These are phyloP conservation scores for Elgaria multicarinata DNA, from an alignment of 2,113 vertebrate species.

Conservation along the genomic window DNA sequence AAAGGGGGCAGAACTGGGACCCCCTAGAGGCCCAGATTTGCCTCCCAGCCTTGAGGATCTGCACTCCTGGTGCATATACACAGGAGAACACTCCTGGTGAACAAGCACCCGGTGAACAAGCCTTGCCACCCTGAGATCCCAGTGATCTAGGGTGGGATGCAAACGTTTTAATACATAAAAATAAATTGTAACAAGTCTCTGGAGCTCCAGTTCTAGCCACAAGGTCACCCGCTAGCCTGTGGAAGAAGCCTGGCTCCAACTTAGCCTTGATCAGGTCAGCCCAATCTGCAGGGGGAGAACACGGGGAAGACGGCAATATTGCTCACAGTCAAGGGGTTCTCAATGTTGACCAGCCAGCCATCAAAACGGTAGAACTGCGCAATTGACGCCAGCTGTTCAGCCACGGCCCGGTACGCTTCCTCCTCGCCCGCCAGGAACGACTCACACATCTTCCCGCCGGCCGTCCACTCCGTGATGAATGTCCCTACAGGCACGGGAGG, in stretches of 20 bases:
- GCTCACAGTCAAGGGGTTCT: slow-evolving; percentile 91
- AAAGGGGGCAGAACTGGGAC: too few relatives aligned
- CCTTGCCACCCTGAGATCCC: too few relatives aligned
- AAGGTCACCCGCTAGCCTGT: not conserved
- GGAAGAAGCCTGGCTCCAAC: not conserved
- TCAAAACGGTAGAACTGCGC: slow-evolving; percentile 87
- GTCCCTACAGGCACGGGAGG: slow-evolving; percentile 79
- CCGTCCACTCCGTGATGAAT: slow-evolving; percentile 92
- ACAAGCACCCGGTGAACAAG: too few relatives aligned
- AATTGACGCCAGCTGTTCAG: slow-evolving; percentile 86
- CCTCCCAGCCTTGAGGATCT: too few relatives aligned
- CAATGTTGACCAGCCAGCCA: slow-evolving; percentile 95
- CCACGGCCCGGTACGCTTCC: slow-evolving; percentile 75
- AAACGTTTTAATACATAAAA: too few relatives aligned
- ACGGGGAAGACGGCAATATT: rapidly evolving
- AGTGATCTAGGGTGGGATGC: too few relatives aligned
- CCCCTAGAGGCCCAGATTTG: too few relatives aligned
- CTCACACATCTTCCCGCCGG: slow-evolving; percentile 83
- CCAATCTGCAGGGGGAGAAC: too few relatives aligned
- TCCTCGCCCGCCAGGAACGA: slow-evolving; percentile 83
- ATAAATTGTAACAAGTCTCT: too few relatives aligned
- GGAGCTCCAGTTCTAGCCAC: not conserved
- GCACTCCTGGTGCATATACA: not conserved
- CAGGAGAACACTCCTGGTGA: too few relatives aligned
- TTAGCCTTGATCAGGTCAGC: not conserved